Evolutionary conservation across 2,797 vertebrate species (phyloP).

Genomic region (Enteromius treurensis): DNA sequence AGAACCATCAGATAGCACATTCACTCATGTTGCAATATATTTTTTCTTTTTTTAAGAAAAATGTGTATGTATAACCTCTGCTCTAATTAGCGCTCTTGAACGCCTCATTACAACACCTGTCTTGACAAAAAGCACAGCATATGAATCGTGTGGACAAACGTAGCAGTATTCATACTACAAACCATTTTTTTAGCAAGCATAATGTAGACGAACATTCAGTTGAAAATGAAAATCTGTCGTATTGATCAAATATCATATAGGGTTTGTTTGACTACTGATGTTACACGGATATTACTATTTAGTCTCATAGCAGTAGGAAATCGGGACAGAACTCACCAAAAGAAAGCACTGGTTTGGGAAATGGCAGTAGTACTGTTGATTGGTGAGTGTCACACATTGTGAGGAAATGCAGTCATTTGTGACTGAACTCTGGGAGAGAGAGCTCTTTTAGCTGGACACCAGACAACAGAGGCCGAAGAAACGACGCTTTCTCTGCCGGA

Average conservation of each 20-base stretch:
- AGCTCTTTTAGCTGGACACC: slow-evolving; percentile 87
- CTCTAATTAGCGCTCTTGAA: slow-evolving; percentile 43
- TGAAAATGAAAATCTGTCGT: slow-evolving; percentile 16
- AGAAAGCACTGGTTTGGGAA: slow-evolving; percentile 74
- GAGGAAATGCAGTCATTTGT: slow-evolving; percentile 76
- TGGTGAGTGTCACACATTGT: slow-evolving; percentile 77
- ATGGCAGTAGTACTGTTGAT: slow-evolving; percentile 80
- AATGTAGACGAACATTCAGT: slow-evolving; percentile 36
- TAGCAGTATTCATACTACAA: slow-evolving; percentile 30
- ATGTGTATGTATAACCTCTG: slow-evolving; percentile 23
- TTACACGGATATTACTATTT: slow-evolving; percentile 37
- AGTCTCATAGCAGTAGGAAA: slow-evolving; percentile 25
- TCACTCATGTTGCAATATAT: slow-evolving; percentile 19
- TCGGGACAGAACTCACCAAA: slow-evolving; percentile 43
- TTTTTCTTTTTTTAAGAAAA: background rate
- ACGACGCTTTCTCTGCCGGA: slow-evolving; percentile 95
- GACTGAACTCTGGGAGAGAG: slow-evolving; percentile 67
- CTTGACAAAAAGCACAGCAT: slow-evolving; percentile 42
- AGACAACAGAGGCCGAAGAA: slow-evolving; percentile 98
- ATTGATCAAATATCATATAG: slow-evolving; percentile 29
- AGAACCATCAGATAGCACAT: slow-evolving; percentile 10
- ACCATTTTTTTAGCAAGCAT: slow-evolving; percentile 29
- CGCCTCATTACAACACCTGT: slow-evolving; percentile 45
- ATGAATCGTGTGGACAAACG: slow-evolving; percentile 32
- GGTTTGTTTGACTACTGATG: slow-evolving; percentile 32